A percentile compares a stretch with the other conserved stretches of the same genome.
phyloP scores from a whole-genome alignment of 2,113 vertebrate species.

The Eclectus roratus region DNA sequence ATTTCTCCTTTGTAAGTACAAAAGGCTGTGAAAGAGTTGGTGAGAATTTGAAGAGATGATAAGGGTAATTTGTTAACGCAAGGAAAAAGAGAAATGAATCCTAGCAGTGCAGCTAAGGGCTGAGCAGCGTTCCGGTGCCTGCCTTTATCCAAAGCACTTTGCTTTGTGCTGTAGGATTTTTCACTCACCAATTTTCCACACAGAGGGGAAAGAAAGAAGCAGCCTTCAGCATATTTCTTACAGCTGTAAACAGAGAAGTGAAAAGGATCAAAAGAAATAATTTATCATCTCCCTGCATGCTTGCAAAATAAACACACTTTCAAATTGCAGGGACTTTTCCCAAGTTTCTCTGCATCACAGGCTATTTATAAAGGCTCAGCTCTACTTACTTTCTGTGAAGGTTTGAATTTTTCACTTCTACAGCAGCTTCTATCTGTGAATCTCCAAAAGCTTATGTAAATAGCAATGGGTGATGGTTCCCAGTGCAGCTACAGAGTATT shows the following conservation, averaged over 20 bases:
- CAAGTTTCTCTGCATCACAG: not conserved
- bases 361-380: not conserved
- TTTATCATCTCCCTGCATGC: not conserved
- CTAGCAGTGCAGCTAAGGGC: not conserved
- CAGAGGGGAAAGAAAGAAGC: not conserved
- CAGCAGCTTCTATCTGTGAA: not conserved
- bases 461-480: not conserved
- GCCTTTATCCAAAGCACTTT: not conserved
- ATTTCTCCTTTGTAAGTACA: not conserved
- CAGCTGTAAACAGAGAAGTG: not conserved
- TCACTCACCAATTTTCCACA: not conserved
- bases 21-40: not conserved
- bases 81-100: not conserved
- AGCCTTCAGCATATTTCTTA: not conserved
- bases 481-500: not conserved
- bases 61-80: not conserved
- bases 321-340: not conserved
- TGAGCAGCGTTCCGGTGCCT: rapidly evolving
- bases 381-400: not conserved
- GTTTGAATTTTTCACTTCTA: not conserved
- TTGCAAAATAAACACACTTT: not conserved
- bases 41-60: not conserved
- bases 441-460: not conserved
- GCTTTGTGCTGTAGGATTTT: not conserved
- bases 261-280: not conserved